Conservation (phyloP, 1,140 invertebrate genomes). For the Pseudomyrmex cubaensis region DNA sequence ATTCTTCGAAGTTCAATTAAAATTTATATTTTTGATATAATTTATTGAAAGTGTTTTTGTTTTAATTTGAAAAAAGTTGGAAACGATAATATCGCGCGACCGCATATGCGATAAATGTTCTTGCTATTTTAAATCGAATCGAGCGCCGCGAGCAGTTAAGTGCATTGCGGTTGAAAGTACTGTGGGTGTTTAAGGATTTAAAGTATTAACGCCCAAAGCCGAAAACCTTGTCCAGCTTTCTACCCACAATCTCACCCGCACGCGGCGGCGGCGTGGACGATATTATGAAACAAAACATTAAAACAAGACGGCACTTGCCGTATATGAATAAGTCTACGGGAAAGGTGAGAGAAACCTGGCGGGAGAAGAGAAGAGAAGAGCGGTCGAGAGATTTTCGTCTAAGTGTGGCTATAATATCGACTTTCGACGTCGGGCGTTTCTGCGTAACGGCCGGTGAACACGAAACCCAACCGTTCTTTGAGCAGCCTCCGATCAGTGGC, state of each 20-base stretch:
- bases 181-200: slow-evolving; percentile 36
- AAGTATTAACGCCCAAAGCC: slow-evolving; percentile 46
- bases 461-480: slow-evolving; percentile 45
- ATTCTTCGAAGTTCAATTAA: neutral
- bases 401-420: slow-evolving; percentile 50
- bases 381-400: slow-evolving; percentile 51
- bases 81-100: neutral
- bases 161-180: slow-evolving; percentile 36
- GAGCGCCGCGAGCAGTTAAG: neutral
- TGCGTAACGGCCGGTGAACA: slow-evolving; percentile 31
- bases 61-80: neutral
- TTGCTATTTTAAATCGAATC: slow-evolving; percentile 30
- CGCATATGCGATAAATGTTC: neutral
- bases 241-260: slow-evolving; percentile 38
- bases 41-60: neutral
- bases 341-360: slow-evolving; percentile 39
- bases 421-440: slow-evolving; percentile 30
- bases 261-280: slow-evolving; percentile 39
- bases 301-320: slow-evolving; percentile 43
- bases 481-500: slow-evolving; percentile 8
- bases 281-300: slow-evolving; percentile 62
- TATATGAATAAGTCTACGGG: slow-evolving; percentile 19
- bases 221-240: slow-evolving; percentile 48
- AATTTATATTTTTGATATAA: neutral
- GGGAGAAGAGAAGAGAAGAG: slow-evolving; percentile 19